phyloP scores from a whole-genome alignment of 2,797 vertebrate species.

The Phrynocephalus vlangalii region DNA sequence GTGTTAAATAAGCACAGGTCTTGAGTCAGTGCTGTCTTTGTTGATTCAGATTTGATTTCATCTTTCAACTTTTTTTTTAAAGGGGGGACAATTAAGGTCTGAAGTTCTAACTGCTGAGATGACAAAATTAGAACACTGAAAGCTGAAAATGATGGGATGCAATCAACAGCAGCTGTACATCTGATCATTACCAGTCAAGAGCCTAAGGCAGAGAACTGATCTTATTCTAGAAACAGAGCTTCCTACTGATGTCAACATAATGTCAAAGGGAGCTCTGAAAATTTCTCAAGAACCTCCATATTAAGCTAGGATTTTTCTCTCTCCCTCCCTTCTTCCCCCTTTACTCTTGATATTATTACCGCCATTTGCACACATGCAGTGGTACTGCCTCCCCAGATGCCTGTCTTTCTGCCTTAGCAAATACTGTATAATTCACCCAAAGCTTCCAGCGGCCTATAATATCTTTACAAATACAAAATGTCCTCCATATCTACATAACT shows the following conservation, averaged over 20 bases:
- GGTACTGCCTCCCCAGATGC: neutral
- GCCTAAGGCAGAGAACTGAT: neutral
- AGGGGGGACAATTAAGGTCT: neutral
- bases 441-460: neutral
- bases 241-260: slow-evolving; percentile 4
- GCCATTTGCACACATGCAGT: neutral
- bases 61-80: neutral
- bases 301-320: slow-evolving; percentile 29
- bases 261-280: neutral
- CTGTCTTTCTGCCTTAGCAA: slow-evolving; percentile 21
- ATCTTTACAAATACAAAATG: slow-evolving; percentile 22
- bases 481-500: slow-evolving; percentile 23
- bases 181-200: neutral
- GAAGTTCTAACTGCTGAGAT: neutral
- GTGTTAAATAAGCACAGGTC: neutral
- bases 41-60: neutral
- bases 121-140: neutral
- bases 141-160: slow-evolving; percentile 29
- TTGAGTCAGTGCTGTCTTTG: neutral
- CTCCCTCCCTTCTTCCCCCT: neutral
- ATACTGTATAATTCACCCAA: slow-evolving; percentile 25
- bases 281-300: slow-evolving; percentile 12
- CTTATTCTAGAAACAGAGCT: neutral
- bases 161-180: neutral
- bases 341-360: neutral